These are phyloP conservation scores for Falco peregrinus DNA, from an alignment of 2,797 vertebrate genomes.

Conservation along the genomic window DNA sequence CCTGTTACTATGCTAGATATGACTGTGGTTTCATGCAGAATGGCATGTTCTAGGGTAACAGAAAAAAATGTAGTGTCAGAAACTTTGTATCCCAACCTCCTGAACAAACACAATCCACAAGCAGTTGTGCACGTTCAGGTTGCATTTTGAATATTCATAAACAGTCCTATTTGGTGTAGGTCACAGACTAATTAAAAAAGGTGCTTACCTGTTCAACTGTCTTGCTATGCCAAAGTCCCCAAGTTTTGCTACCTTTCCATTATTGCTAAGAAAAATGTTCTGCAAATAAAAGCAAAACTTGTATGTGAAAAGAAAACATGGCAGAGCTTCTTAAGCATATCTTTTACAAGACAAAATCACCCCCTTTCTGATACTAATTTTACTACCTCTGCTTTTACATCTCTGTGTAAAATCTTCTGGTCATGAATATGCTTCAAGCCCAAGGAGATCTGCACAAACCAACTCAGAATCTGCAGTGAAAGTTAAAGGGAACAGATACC, in stretches of 20 bases:
- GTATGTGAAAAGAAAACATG: neutral
- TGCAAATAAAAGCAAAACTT: constrained; percentile 65
- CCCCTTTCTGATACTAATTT: neutral
- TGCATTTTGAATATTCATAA: neutral
- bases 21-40: neutral
- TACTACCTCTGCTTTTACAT: constrained; percentile 91
- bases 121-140: neutral
- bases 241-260: constrained; percentile 86
- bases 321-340: neutral
- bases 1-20: neutral
- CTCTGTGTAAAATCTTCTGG: constrained; percentile 91
- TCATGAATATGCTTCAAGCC: constrained; percentile 95
- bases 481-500: neutral
- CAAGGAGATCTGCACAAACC: constrained; percentile 95
- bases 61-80: neutral
- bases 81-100: neutral
- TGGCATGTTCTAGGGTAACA: neutral
- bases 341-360: neutral
- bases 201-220: constrained; percentile 88
- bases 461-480: constrained; percentile 83
- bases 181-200: neutral
- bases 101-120: neutral
- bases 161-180: neutral
- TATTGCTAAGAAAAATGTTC: constrained; percentile 91
- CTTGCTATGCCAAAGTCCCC: constrained; percentile 95